Evolutionary conservation across 2,888 invertebrate genomes (phyloP), one percentile per base, ranked within the genome.

Genomic region (Corbicula japonica): DNA sequence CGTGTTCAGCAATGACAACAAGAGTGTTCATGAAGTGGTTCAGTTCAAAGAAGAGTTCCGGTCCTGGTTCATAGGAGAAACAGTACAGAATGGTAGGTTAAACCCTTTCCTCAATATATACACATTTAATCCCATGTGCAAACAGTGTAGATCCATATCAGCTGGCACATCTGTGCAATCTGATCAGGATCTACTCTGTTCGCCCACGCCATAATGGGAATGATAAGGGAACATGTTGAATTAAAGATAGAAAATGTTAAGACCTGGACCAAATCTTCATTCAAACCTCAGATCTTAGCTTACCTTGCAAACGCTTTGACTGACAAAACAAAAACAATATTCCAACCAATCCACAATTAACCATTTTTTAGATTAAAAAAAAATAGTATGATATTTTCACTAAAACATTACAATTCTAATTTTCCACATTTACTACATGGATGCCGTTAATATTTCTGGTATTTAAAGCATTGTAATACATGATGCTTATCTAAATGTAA

Each of bases 11-110:
- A 66, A 86, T 46, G 86, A 81, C 18, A 86, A 86, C 30, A 71
- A 63, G 46, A 72, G 80, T 34, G 71, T 92, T 18, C 88, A 83
- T 84, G 91, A 92, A 68, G 69, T 91, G 12, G 79, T 74, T n/a
- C 82, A 84, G 48, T 91, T 88, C 73, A 85, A 88, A 54, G 90
- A 90, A 79, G 87, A 88, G 30, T 91, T 71, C 63, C 73, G 90
- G 41, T 92, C 91, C 0, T 92, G 92, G 92, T 85, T 91, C 30
- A 87, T 92, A 52, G 90, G 87, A 15, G 73, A 89, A 26, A 76
- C 81, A n/a, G 88, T 92, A 3, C 89, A 89, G 28, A 80, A 86
- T 78, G 90, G 91, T 90, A 81, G 60, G 68, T 73, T 26, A 30
- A n/a, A n/a, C n/a, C n/a, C n/a, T n/a, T n/a, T n/a, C n/a, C n/a